Percentiles rank a stretch among this genome's conserved stretches.
These are phyloP conservation scores for Mesochorus sp. DNA, from an alignment of 2,888 invertebrate genomes.

Conservation along the genomic window DNA sequence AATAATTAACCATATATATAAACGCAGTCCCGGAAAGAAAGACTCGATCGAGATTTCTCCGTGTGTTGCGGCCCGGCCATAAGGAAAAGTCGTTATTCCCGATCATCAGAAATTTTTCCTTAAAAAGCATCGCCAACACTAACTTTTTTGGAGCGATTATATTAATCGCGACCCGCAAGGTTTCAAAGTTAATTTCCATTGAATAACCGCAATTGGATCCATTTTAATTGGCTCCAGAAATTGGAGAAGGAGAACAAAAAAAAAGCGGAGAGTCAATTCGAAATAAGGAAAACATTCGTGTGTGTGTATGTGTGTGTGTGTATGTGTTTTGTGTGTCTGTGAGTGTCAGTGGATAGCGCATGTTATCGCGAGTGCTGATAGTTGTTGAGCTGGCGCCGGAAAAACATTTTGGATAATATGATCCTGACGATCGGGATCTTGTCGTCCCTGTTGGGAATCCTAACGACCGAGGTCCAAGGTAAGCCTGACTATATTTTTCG, in stretches of 20 bases:
- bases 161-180: slow-evolving; percentile 22
- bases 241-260: background rate
- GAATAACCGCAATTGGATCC: too few species aligned
- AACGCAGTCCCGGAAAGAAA: background rate
- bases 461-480: slow-evolving; percentile 73
- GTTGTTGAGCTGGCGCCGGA: slow-evolving; percentile 43
- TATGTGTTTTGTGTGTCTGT: background rate
- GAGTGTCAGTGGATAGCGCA: background rate
- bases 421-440: slow-evolving; percentile 73
- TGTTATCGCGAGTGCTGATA: slow-evolving; percentile 1
- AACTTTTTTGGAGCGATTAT: background rate
- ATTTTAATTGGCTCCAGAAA: background rate
- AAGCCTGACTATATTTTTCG: slow-evolving; percentile 55
- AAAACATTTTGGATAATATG: slow-evolving; percentile 66
- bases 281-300: background rate
- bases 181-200: background rate
- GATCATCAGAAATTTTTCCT: slow-evolving; percentile 12
- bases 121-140: background rate
- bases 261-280: background rate
- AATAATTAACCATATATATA: background rate
- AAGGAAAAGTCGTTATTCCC: slow-evolving; percentile 47
- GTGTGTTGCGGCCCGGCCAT: too few species aligned
- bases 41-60: slow-evolving; percentile 18
- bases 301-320: background rate
- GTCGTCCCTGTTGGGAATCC: slow-evolving; percentile 73